Evolutionary conservation across 2,113 vertebrate genomes (phyloP).

Genomic region (Scatophagus argus): DNA sequence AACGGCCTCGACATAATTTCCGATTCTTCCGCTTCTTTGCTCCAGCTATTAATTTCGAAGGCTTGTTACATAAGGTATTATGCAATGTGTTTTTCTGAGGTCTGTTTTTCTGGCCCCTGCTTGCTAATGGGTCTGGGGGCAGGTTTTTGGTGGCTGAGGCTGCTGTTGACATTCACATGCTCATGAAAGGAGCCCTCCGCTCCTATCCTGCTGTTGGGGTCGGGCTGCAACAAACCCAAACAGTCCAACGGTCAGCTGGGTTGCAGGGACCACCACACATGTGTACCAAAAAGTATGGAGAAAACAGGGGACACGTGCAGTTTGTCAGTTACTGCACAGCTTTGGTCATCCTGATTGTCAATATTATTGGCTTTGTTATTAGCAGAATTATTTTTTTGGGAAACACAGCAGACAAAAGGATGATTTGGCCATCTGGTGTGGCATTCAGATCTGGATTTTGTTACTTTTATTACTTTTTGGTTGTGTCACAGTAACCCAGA

Average conservation of each 20-base stretch:
- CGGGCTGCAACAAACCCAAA: conserved; percentile 48
- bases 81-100: conserved; percentile 66
- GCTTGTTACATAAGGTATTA: conserved; percentile 72
- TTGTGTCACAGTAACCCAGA: background rate
- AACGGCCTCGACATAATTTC: conserved; percentile 67
- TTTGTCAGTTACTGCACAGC: conserved; percentile 60
- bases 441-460: conserved; percentile 20
- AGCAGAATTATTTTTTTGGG: conserved; percentile 8
- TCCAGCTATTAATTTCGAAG: conserved; percentile 63
- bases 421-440: conserved; percentile 44
- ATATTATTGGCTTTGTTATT: conserved; percentile 20
- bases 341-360: conserved; percentile 9
- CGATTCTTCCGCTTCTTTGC: conserved; percentile 68
- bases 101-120: conserved; percentile 55
- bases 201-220: conserved; percentile 33
- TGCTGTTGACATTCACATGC: conserved; percentile 62
- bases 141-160: conserved; percentile 38
- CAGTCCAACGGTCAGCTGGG: conserved; percentile 47
- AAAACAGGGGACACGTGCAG: conserved; percentile 56
- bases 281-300: conserved; percentile 31
- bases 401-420: conserved; percentile 16
- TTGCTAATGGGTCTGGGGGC: conserved; percentile 57
- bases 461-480: too few relatives aligned
- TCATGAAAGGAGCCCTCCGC: conserved; percentile 50
- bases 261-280: conserved; percentile 46